Percentiles rank a stretch among this genome's conserved stretches.
Evolutionary conservation across 2,888 invertebrate genomes (phyloP).

Genomic region (Adela reaumurella): DNA sequence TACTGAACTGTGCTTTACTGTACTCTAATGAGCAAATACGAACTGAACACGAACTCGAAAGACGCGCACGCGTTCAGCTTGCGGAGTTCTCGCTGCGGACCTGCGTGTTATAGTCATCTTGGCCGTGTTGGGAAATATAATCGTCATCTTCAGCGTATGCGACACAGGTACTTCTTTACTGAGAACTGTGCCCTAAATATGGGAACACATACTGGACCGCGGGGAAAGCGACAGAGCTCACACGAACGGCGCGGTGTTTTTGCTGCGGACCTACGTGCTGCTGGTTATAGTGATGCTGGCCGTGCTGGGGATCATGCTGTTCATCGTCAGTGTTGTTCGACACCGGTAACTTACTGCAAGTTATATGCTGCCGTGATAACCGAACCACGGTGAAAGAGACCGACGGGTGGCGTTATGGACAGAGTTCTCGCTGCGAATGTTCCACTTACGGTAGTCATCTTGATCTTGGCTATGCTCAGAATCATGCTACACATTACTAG

Average conservation of each 20-base stretch:
- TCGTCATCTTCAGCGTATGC: constrained; percentile 94
- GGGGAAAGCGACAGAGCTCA: constrained; percentile 20
- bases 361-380: too few species aligned
- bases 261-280: constrained; percentile 71
- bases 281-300: constrained; percentile 88
- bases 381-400: too few species aligned
- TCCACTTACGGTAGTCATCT: too few species aligned
- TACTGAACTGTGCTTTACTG: too few species aligned
- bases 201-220: constrained; percentile 3
- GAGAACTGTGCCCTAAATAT: too few species aligned
- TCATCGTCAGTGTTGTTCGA: constrained; percentile 90
- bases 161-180: constrained; percentile 69
- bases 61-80: constrained; percentile 24
- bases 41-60: constrained; percentile 23
- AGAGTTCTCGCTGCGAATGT: too few species aligned
- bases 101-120: constrained; percentile 86
- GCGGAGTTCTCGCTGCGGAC: constrained; percentile 65
- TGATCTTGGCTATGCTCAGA: too few species aligned
- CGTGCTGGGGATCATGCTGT: constrained; percentile 88
- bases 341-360: too few species aligned
- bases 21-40: too few species aligned
- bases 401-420: too few species aligned
- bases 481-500: too few species aligned
- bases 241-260: constrained; percentile 52
- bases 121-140: constrained; percentile 88